Percentiles rank a stretch among this genome's conserved stretches.
phyloP scores from a whole-genome alignment of 2,888 invertebrate genomes.

The Spatulosminthurus flaviceps region DNA sequence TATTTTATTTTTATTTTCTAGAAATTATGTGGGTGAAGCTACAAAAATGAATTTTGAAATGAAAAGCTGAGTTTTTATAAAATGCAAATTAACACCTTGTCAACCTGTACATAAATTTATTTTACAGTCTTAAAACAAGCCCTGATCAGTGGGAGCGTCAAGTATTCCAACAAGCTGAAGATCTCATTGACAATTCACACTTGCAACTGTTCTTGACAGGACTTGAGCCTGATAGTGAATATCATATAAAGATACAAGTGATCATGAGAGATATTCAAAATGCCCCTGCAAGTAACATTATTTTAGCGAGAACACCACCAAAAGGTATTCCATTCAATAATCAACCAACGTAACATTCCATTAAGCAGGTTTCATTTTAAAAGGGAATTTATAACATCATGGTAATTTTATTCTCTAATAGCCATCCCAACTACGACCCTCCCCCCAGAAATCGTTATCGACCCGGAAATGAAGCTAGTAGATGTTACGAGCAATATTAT shows the following conservation, averaged over 20 bases:
- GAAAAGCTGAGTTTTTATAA: too few relatives aligned
- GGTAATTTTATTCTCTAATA: slow-evolving; percentile 44
- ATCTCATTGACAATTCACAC: slow-evolving; percentile 84
- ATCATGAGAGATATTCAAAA: slow-evolving; percentile 80
- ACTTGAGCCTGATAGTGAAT: slow-evolving; percentile 80
- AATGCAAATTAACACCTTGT: too few relatives aligned
- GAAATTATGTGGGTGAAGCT: too few relatives aligned
- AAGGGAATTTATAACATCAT: background rate
- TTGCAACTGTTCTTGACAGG: slow-evolving; percentile 84
- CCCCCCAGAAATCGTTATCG: slow-evolving; percentile 74
- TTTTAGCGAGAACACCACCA: slow-evolving; percentile 76
- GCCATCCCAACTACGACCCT: slow-evolving; percentile 68
- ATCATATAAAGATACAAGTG: slow-evolving; percentile 83
- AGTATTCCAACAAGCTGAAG: slow-evolving; percentile 86
- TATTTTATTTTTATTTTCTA: slow-evolving; percentile 62
- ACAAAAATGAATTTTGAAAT: too few relatives aligned
- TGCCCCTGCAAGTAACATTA: slow-evolving; percentile 80
- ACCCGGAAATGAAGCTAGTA: slow-evolving; percentile 77
- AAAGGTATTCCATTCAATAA: slow-evolving; percentile 65
- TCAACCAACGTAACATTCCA: background rate
- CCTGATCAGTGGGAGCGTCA: slow-evolving; percentile 77
- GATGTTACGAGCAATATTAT: slow-evolving; percentile 83
- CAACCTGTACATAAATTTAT: too few relatives aligned
- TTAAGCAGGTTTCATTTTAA: too few relatives aligned
- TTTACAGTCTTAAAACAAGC: slow-evolving; percentile 64